These are phyloP conservation scores for Podabrus alpinus DNA, from an alignment of 2,888 invertebrate genomes.

Conservation along the genomic window DNA sequence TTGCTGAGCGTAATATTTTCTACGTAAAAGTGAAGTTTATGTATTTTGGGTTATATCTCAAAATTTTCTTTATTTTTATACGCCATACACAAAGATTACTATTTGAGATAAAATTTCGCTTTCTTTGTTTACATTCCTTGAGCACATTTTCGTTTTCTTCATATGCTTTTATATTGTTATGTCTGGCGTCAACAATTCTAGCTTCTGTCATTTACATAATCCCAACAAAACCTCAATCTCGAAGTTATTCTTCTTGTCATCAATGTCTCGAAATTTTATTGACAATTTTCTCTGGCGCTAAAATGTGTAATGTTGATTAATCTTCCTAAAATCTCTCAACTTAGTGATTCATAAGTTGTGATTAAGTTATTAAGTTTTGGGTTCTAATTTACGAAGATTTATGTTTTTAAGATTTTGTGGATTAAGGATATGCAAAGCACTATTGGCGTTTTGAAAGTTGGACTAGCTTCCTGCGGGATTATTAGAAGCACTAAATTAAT, in stretches of 20 bases:
- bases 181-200: not conserved
- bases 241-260: not conserved
- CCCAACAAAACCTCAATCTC: not conserved
- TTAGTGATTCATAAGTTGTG: not conserved
- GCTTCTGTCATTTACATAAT: not conserved
- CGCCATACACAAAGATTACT: conserved; percentile 6
- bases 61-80: conserved; percentile 3
- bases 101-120: conserved; percentile 16
- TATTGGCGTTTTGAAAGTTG: not conserved
- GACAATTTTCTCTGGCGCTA: not conserved
- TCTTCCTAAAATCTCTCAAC: not conserved
- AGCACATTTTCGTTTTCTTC: not conserved
- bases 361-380: not conserved
- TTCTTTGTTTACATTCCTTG: conserved; percentile 15
- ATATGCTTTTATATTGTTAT: not conserved
- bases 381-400: not conserved
- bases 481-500: not conserved
- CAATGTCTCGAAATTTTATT: not conserved
- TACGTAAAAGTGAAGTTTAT: conserved; percentile 20
- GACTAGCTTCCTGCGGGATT: not conserved
- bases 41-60: conserved; percentile 1
- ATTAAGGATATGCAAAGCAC: not conserved
- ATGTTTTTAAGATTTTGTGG: not conserved
- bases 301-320: not conserved
- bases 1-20: conserved; percentile 14